Conservation (phyloP, 2,797 vertebrate species). For the Danio albolineatus region DNA sequence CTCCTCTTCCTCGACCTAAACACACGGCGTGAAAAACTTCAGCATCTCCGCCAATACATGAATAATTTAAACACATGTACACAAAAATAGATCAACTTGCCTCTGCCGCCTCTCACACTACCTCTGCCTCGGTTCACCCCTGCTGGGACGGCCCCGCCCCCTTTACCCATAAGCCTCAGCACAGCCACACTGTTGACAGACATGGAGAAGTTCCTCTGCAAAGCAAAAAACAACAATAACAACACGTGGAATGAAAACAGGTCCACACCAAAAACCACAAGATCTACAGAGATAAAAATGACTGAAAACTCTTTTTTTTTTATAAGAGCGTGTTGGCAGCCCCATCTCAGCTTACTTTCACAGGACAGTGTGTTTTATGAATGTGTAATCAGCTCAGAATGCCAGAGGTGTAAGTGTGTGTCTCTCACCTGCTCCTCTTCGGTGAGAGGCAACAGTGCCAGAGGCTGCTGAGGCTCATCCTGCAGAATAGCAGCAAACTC, state of each 20-base stretch:
- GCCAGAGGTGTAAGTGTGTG: slow-evolving; percentile 24
- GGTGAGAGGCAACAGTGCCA: slow-evolving; percentile 90
- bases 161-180: slow-evolving; percentile 93
- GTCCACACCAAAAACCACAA: neutral
- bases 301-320: neutral
- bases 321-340: neutral
- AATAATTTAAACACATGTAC: slow-evolving; percentile 23
- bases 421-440: slow-evolving; percentile 91
- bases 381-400: slow-evolving; percentile 3
- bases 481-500: slow-evolving; percentile 92
- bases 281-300: neutral
- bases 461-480: slow-evolving; percentile 90
- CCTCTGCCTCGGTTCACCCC: slow-evolving; percentile 87
- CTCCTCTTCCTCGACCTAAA: slow-evolving; percentile 89
- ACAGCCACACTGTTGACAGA: slow-evolving; percentile 95
- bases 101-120: slow-evolving; percentile 87
- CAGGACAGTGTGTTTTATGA: neutral
- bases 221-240: slow-evolving; percentile 5
- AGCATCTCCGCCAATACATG: neutral
- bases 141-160: slow-evolving; percentile 78
- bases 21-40: slow-evolving; percentile 26
- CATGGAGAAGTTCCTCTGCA: slow-evolving; percentile 95
- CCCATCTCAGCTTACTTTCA: neutral
- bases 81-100: slow-evolving; percentile 69
- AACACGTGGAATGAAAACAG: neutral